Evolutionary conservation across 2,797 vertebrate species (phyloP).

Genomic region (Protonibea diacanthus): DNA sequence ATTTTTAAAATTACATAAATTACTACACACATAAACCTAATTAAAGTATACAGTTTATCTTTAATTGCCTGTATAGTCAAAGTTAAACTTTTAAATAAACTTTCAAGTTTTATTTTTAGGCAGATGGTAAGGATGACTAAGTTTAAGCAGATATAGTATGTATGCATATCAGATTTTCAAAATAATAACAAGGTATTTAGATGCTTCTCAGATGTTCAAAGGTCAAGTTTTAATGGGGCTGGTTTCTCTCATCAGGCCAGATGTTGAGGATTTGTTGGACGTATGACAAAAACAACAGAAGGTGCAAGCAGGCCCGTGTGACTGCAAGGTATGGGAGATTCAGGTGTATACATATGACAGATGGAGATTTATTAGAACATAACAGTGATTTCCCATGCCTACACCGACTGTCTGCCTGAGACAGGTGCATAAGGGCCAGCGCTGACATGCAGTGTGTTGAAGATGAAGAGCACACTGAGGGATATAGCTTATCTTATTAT

Average conservation of each 20-base stretch:
- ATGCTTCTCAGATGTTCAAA: conserved; percentile 5
- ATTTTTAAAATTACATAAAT: not conserved
- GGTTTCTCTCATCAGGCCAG: conserved; percentile 25
- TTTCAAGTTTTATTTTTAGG: not conserved
- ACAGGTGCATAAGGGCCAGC: conserved; percentile 12
- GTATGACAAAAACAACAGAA: conserved; percentile 26
- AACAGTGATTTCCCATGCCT: conserved; percentile 35
- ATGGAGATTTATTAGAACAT: conserved; percentile 42
- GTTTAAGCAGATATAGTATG: not conserved
- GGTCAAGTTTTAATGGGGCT: conserved; percentile 27
- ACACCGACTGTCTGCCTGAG: conserved; percentile 11
- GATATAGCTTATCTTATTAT: conserved; percentile 1
- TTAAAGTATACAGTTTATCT: not conserved
- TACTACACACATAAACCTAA: not conserved
- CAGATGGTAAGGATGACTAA: conserved; percentile 4
- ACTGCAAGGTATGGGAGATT: conserved; percentile 22
- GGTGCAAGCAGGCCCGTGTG: conserved; percentile 31
- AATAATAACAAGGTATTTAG: conserved; percentile 20
- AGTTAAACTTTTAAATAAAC: not conserved
- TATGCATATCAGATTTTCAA: conserved; percentile 11
- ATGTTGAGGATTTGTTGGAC: conserved; percentile 42
- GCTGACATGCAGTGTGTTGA: conserved; percentile 58
- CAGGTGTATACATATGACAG: conserved; percentile 25
- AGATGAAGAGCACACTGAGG: not conserved
- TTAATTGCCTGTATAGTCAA: conserved; percentile 1